Base-by-base conservation (phyloP, 2,797 vertebrate species). In the Cossypha niveicapilla region DNA sequence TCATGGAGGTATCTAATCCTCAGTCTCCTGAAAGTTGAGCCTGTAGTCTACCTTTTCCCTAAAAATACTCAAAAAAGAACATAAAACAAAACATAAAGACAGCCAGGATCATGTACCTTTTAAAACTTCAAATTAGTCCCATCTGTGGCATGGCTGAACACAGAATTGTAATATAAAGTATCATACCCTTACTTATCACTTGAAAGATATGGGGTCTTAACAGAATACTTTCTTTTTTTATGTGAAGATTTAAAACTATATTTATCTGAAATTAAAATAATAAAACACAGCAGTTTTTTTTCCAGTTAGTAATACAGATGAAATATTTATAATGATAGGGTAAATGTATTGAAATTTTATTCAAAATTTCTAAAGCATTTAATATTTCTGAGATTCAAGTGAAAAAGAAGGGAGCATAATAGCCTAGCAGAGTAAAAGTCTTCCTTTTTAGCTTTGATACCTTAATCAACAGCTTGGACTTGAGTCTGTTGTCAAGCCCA, bases 71-170 rank as follows among this genome's bases (percentile, higher is more conserved):
- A 57, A 88, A 78, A 91, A 76, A 84, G 81, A 92, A 92, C 75
- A 87, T 97, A 97, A 96, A 96, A 81, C 44, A 95, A 88, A 88
- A 65, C 47, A 78, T 93, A 96, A 92, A 79, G 81, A 93, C 91
- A 97, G 50, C 22, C 30, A 79, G 78, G 76, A 96, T 93, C 37
- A 39, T 71, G 82, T 88, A 86, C 66, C n/a, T 88, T 94, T 95
- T 84, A 92, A 95, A 94, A 51, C 48, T 65, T 56, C 60, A 96
- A 96, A 97, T 97, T 82, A 91, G 39, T 80, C 39, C 93, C 96
- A 96, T 95, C 88, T 97, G 96, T 76, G 76, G 45, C 47, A 90
- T 42, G 19, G 42, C 30, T 94, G 60, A 73, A 93, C n/a, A 89
- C 37, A 87, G 48, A 18, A 42, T 34, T 84, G 67, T 96, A 96